Base-by-base conservation (phyloP, 2,797 vertebrate genomes). In the Brachyrhaphis roseni region DNA sequence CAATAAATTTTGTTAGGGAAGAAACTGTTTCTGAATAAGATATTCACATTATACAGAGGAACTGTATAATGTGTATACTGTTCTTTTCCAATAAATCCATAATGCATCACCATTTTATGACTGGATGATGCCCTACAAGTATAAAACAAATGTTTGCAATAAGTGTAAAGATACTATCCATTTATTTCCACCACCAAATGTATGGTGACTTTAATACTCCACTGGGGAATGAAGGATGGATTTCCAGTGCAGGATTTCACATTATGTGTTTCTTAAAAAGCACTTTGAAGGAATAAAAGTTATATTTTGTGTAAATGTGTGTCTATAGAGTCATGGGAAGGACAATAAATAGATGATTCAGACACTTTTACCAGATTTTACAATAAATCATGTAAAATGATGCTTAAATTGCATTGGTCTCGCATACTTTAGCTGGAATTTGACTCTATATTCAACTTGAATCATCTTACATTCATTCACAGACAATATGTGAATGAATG, bases 21-120 rank as follows among this genome's bases (percentile, higher is more conserved):
- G 47, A 82, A 28, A 34, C 41, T 76, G 64, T 88, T 74, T 82
- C 46, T 70, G 31, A 53, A 26, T 76, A 39, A 85, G 31, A 74
- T 46, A 53, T 81, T 72, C 76, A 62, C 78, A 36, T 39, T 36
- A n/a, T 26, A 18, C 68, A 55, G 55, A 76, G 43, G 18, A 71
- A 16, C 34, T 34, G 34, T 34, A 34, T 34, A 34, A 34, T 34
- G 34, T 34, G 70, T 79, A 68, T 72, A 31, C 75, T 84, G 15
- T 71, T 76, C 23, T 66, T 16, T 51, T 20, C n/a, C 80, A 71
- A 83, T 88, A 85, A 89, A 91, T 91, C 86, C 81, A 81, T 84
- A 91, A 82, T 34, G 26, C 62, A 77, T 72, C 53, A 45, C 41
- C 62, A 66, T 78, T 77, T 81, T 49, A 28, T 74, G 76, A 72